A percentile compares a stretch with the other conserved stretches of the same genome.
Conservation (phyloP, 2,888 invertebrate species). For the Drosophila flavopinicola region DNA sequence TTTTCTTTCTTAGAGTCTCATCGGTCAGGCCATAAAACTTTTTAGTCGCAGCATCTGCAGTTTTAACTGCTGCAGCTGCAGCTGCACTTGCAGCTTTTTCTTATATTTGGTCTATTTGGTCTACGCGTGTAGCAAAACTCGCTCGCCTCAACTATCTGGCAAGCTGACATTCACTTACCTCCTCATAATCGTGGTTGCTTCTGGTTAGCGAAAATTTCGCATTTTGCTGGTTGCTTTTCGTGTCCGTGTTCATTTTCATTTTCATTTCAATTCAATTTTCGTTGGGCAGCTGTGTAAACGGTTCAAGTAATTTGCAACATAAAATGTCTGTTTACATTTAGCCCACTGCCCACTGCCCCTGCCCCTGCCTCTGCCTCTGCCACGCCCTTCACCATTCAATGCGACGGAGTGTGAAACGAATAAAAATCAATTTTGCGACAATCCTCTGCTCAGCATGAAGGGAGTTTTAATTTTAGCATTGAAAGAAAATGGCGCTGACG, state of each 20-base stretch:
- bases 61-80: constrained; percentile 13
- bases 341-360: not conserved
- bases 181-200: constrained; percentile 16
- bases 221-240: constrained; percentile 11
- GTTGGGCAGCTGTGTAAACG: constrained; percentile 28
- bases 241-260: not conserved
- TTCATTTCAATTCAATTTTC: constrained; percentile 10
- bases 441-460: constrained; percentile 21
- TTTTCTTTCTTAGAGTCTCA: constrained; percentile 3
- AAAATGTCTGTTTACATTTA: constrained; percentile 1
- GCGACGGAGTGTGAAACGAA: constrained; percentile 22
- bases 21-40: constrained; percentile 12
- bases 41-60: constrained; percentile 19
- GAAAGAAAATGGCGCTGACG: constrained; percentile 19
- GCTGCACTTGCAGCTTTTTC: no score
- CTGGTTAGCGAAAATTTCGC: constrained; percentile 16
- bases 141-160: not conserved
- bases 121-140: constrained; percentile 4
- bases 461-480: constrained; percentile 45
- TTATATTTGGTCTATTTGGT: no score
- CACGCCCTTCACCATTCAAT: constrained; percentile 3
- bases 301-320: constrained; percentile 24
- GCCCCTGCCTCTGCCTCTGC: not conserved
- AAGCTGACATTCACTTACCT: constrained; percentile 38
- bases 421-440: constrained; percentile 55